Evolutionary conservation across 2,888 invertebrate species (phyloP).

Genomic region (Frankliniella intonsa): DNA sequence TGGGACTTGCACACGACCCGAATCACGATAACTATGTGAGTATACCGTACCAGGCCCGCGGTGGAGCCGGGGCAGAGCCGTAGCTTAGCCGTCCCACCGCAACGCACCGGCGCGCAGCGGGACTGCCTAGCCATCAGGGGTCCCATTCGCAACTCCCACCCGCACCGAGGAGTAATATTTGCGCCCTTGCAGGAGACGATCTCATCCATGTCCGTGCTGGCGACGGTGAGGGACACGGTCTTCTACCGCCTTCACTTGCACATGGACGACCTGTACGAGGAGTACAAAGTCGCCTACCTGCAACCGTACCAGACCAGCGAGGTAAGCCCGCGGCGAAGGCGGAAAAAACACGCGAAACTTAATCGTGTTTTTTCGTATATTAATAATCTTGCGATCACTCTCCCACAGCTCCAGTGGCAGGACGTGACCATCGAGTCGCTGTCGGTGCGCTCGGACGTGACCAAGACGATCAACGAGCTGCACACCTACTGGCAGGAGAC

Average conservation of each 20-base stretch:
- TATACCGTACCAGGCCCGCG: no score
- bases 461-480: slow-evolving; percentile 36
- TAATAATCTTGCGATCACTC: no score
- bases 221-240: background rate
- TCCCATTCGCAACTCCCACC: no score
- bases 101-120: no score
- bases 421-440: slow-evolving; percentile 32
- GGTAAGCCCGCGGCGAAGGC: background rate
- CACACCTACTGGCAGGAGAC: slow-evolving; percentile 41
- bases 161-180: no score
- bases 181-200: background rate
- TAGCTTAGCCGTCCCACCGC: no score
- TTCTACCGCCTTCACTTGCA: background rate
- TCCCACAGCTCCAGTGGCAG: slow-evolving; percentile 31
- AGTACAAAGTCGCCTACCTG: background rate
- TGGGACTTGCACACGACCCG: background rate
- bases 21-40: background rate
- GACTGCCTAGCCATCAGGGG: no score
- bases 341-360: background rate
- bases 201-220: background rate
- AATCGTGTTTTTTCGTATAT: no score
- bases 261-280: background rate
- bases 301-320: background rate
- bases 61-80: no score
- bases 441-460: slow-evolving; percentile 32